Conservation (phyloP, 2,113 vertebrate species). For the Trematocara variabile region DNA sequence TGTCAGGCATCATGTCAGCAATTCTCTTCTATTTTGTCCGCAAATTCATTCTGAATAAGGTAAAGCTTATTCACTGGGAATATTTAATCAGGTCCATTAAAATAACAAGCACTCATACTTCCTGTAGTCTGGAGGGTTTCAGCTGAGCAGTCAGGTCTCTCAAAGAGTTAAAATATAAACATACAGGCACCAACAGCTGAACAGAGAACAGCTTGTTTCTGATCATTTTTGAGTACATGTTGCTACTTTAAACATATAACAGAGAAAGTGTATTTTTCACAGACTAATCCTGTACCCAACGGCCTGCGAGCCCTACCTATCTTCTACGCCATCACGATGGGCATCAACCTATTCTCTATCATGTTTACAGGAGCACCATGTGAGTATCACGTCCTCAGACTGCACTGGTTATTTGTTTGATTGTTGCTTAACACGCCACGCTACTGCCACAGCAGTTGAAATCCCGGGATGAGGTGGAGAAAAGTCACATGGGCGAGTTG, state of each 20-base stretch:
- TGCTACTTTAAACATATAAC: background rate
- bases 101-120: background rate
- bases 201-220: background rate
- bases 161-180: background rate
- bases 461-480: background rate
- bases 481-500: background rate
- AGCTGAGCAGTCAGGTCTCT: background rate
- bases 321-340: slow-evolving; percentile 91
- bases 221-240: background rate
- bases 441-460: background rate
- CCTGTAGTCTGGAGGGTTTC: background rate
- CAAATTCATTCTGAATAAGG: slow-evolving; percentile 88
- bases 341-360: slow-evolving; percentile 94
- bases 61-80: slow-evolving; percentile 48
- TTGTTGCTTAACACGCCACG: background rate
- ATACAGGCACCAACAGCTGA: background rate
- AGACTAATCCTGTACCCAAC: slow-evolving; percentile 89
- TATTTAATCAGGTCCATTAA: background rate
- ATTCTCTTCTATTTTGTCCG: slow-evolving; percentile 87
- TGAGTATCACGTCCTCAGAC: slow-evolving; percentile 72
- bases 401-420: background rate
- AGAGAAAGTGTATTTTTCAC: background rate
- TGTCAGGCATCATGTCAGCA: slow-evolving; percentile 94
- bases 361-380: slow-evolving; percentile 89
- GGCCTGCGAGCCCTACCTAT: slow-evolving; percentile 87